These are phyloP conservation scores for Macaria liturata DNA, from an alignment of 2,888 invertebrate species.

Conservation along the genomic window DNA sequence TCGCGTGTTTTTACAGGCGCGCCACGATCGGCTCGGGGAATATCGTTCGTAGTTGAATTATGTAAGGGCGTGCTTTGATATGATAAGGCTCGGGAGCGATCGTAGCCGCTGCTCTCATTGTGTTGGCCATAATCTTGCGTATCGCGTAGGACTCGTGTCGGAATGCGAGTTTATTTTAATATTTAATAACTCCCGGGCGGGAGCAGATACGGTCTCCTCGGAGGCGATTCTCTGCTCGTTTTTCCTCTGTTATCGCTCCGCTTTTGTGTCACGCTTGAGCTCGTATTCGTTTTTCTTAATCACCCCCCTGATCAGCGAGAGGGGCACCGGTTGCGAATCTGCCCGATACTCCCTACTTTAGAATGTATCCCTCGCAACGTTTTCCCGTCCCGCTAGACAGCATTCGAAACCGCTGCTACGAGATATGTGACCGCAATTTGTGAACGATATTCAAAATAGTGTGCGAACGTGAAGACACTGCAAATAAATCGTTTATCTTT, in stretches of 20 bases:
- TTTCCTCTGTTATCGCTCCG: constrained; percentile 74
- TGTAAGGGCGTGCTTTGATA: constrained; percentile 72
- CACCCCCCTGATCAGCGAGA: constrained; percentile 63
- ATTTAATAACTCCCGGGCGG: constrained; percentile 80
- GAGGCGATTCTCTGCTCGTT: constrained; percentile 75
- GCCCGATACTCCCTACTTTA: constrained; percentile 38
- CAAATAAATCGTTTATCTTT: constrained; percentile 47
- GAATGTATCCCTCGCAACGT: constrained; percentile 29
- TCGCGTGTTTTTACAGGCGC: constrained; percentile 53
- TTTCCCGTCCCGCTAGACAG: constrained; percentile 18
- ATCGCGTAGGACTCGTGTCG: constrained; percentile 79
- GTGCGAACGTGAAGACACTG: constrained; percentile 33
- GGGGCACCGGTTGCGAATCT: constrained; percentile 59
- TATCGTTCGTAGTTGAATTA: constrained; percentile 63
- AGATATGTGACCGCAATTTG: constrained; percentile 25
- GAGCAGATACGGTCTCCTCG: constrained; percentile 74
- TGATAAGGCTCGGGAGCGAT: constrained; percentile 75
- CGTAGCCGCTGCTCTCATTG: constrained; percentile 74
- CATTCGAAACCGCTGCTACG: constrained; percentile 17
- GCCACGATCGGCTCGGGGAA: constrained; percentile 56
- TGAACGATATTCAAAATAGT: constrained; percentile 21
- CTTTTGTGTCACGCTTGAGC: constrained; percentile 78
- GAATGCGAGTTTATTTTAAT: constrained; percentile 83
- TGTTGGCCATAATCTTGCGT: constrained; percentile 77
- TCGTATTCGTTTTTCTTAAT: constrained; percentile 76